These are phyloP conservation scores for Drymodes brunneopygia DNA, from an alignment of 2,113 vertebrate genomes.

Conservation along the genomic window DNA sequence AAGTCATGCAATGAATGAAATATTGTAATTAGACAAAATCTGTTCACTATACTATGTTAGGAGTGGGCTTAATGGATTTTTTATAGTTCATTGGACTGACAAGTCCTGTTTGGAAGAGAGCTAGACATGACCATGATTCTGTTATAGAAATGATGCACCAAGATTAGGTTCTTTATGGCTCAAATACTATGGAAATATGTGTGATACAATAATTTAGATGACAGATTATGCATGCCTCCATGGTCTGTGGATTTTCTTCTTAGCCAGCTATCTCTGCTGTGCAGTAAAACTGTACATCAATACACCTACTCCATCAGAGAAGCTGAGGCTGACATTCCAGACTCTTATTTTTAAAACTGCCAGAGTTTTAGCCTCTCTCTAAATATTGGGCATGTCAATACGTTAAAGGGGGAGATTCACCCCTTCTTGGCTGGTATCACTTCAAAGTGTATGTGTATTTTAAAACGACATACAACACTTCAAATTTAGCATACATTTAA, in stretches of 20 bases:
- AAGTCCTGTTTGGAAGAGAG: not conserved
- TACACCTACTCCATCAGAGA: not conserved
- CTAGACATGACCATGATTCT: not conserved
- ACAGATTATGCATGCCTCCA: not conserved
- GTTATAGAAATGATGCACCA: not conserved
- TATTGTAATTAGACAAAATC: not conserved
- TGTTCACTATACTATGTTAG: not conserved
- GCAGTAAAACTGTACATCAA: not conserved
- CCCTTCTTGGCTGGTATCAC: not conserved
- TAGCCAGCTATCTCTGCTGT: not conserved
- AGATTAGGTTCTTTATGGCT: not conserved
- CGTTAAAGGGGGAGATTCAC: not conserved
- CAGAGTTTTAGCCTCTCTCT: not conserved
- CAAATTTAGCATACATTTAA: not conserved
- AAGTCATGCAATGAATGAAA: not conserved
- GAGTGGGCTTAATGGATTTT: not conserved
- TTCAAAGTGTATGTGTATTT: not conserved
- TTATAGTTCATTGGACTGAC: not conserved
- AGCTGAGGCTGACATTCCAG: constrained; percentile 7
- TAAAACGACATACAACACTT: not conserved
- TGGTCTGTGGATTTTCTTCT: not conserved
- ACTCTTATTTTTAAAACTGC: constrained; percentile 13
- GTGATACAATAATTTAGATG: not conserved
- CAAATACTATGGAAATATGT: not conserved
- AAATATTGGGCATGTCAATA: not conserved